phyloP scores from a whole-genome alignment of 2,113 vertebrate species.

The Pelobates fuscus region DNA sequence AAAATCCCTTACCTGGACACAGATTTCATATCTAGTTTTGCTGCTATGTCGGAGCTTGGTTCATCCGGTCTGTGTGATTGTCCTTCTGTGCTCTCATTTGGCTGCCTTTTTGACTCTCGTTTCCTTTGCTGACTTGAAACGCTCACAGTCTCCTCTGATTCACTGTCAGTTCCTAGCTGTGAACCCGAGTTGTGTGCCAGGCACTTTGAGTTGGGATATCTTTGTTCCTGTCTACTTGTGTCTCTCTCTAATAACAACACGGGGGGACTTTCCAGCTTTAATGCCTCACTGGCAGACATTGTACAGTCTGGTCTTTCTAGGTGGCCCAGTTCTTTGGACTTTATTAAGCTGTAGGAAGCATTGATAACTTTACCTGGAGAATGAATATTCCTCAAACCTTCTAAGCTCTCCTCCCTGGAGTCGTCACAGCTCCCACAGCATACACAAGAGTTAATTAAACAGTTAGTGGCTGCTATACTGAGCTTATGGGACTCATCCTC shows the following conservation, averaged over 20 bases:
- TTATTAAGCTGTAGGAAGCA: constrained; percentile 67
- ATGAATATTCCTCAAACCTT: constrained; percentile 63
- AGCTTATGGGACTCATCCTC: constrained; percentile 69
- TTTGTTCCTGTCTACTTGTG: constrained; percentile 57
- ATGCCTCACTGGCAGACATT: constrained; percentile 58
- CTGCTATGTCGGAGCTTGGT: constrained; percentile 52
- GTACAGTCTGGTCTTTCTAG: constrained; percentile 61
- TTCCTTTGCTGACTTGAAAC: constrained; percentile 60
- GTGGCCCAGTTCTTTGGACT: constrained; percentile 62
- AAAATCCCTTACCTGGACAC: constrained; percentile 66
- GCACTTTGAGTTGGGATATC: constrained; percentile 74
- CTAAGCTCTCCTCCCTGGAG: constrained; percentile 71
- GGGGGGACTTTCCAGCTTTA: constrained; percentile 56
- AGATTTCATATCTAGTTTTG: constrained; percentile 63
- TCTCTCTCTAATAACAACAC: constrained; percentile 59
- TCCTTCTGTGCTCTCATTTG: constrained; percentile 52
- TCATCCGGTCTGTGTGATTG: constrained; percentile 53
- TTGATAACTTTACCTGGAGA: constrained; percentile 63
- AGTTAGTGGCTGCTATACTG: constrained; percentile 77
- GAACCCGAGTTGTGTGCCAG: constrained; percentile 68
- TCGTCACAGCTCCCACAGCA: constrained; percentile 91
- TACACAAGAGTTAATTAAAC: constrained; percentile 91
- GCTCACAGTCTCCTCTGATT: constrained; percentile 51
- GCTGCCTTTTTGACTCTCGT: constrained; percentile 62
- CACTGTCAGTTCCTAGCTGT: constrained; percentile 54